Evolutionary conservation across 1,140 invertebrate species (phyloP).

Genomic region (Apis laboriosa): DNA sequence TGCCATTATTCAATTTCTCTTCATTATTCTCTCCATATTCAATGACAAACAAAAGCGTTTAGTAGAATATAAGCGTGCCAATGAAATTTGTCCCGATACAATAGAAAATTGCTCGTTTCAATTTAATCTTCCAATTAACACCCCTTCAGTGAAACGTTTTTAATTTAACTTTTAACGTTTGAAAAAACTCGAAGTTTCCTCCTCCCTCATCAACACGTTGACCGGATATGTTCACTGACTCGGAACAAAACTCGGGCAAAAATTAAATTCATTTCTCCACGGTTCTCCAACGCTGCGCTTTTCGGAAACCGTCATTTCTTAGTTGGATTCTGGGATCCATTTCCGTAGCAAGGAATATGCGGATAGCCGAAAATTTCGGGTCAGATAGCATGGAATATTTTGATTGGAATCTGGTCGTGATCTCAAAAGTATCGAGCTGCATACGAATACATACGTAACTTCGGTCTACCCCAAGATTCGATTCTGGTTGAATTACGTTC

Average conservation of each 20-base stretch:
- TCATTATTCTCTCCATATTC: no score
- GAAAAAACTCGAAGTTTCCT: no score
- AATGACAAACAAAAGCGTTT: no score
- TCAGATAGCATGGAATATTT: conserved; percentile 14
- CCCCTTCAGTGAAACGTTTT: no score
- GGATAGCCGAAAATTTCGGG: conserved; percentile 4
- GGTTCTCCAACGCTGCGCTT: neutral
- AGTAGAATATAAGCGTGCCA: no score
- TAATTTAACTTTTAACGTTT: neutral
- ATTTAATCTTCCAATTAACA: no score
- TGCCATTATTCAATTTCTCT: no score
- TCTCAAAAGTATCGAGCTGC: conserved; percentile 8
- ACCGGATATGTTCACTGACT: no score
- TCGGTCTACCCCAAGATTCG: neutral
- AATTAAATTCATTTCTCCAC: neutral
- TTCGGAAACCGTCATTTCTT: neutral
- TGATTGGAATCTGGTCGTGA: conserved; percentile 11
- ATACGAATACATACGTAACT: neutral
- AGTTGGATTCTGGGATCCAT: conserved; percentile 3
- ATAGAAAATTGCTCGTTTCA: no score
- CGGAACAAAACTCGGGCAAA: neutral
- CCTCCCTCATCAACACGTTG: neutral
- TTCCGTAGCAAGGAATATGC: neutral
- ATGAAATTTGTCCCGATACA: no score
- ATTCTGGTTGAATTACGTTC: neutral